Evolutionary conservation across 1,140 invertebrate species (phyloP), one percentile per base, ranked within the genome.

Genomic region (Venturia canescens): DNA sequence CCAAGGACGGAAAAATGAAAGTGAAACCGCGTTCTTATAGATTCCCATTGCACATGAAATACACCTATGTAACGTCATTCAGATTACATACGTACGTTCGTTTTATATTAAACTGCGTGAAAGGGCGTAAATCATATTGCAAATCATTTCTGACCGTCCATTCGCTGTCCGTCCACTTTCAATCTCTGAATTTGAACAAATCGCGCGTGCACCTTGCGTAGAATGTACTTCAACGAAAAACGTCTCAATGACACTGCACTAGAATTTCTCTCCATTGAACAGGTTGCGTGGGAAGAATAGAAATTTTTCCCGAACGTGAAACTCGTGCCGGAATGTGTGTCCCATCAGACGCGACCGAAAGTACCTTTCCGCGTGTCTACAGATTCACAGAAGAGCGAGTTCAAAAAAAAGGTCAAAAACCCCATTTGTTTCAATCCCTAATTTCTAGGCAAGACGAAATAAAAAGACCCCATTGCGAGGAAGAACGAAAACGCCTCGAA

Each of bases 1-100:
- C 79, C 84, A 87, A 87, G 86, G 84, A 87, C 86, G 82, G 83
- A 84, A 84, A 85, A 87, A 87, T 85, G 86, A 87, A 87, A 87
- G 86, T 85, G 83, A 87, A 87, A 85, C 80, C 72, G 80, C 48
- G 67, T 83, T 83, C 76, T 67, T 15, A 66, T 69, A 13, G 74
- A 78, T 67, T 77, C n/a, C 72, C 70, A 48, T 38, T 29, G 44
- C 70, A 50, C 11, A 29, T 23, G 29, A 29, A 4, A 21, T 23
- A 27, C 38, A 69, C 31, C 44, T 78, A 69, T 44, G 38, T 66
- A 67, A 13, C 70, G 15, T 72, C 3, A 7, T 26, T 13, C 34
- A 53, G n/a, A 5, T 53, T 53, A n/a, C 50, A 53, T 16, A 53
- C 50, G 11, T 53, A 53, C 50, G 18, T 23, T 9, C 3, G 16